A percentile compares a stretch with the other conserved stretches of the same genome.
These are phyloP conservation scores for Agonopterix arenella DNA, from an alignment of 2,888 invertebrate genomes.

Conservation along the genomic window DNA sequence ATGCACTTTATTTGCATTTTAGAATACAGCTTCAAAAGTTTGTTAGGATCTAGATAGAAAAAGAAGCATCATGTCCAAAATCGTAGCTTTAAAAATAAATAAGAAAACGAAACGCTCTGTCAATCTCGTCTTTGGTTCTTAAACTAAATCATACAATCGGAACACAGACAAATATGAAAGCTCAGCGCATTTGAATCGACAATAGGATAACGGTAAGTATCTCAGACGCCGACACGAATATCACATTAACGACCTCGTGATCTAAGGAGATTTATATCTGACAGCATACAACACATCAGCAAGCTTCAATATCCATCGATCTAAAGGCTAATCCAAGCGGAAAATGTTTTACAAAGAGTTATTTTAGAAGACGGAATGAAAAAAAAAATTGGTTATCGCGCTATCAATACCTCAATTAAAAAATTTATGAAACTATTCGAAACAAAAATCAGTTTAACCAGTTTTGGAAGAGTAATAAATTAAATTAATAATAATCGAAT, in stretches of 20 bases:
- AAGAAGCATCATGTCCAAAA: too few species aligned
- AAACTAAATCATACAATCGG: constrained; percentile 44
- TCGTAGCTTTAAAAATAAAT: too few species aligned
- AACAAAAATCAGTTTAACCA: not conserved
- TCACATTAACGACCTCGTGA: constrained; percentile 73
- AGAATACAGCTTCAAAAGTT: too few species aligned
- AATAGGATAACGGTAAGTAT: constrained; percentile 67
- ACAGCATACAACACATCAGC: constrained; percentile 31
- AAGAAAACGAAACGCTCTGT: too few species aligned
- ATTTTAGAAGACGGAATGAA: too few species aligned
- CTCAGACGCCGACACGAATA: constrained; percentile 69
- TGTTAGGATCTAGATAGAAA: too few species aligned
- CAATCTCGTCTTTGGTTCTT: not conserved
- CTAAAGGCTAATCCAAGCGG: not conserved
- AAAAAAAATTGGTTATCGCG: too few species aligned
- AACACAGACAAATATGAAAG: constrained; percentile 60
- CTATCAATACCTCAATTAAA: too few species aligned
- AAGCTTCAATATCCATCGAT: not conserved
- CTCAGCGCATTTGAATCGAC: constrained; percentile 61
- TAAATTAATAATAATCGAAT: constrained; percentile 2
- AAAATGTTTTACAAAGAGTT: too few species aligned
- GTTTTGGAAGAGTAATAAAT: not conserved
- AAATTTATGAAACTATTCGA: too few species aligned
- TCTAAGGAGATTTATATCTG: constrained; percentile 70
- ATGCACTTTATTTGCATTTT: too few species aligned